Evolutionary conservation across 37 sponge, comb jelly and placozoan genomes (phyloP).

Genomic region (Agelas oroides): DNA sequence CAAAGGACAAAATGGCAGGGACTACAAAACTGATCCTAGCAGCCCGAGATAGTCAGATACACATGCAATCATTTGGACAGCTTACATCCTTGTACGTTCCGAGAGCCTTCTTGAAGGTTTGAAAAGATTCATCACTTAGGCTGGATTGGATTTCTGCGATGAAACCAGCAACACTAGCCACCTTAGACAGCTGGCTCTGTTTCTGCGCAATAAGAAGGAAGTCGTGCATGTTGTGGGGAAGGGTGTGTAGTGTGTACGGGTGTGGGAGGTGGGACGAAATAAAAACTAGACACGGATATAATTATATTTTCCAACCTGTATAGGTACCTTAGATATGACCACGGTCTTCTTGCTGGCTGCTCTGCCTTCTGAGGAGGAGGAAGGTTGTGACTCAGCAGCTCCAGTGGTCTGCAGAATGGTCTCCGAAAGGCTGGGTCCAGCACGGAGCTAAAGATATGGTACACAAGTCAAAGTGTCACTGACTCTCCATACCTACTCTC

Average conservation of each 20-base stretch:
- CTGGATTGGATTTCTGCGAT: constrained; percentile 38
- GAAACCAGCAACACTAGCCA: constrained; percentile 38
- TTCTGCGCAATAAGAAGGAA: background rate
- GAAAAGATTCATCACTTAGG: constrained; percentile 53
- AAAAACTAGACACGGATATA: no score
- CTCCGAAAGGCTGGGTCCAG: constrained; percentile 1
- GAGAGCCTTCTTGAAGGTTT: constrained; percentile 49
- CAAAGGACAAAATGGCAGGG: background rate
- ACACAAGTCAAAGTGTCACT: no score
- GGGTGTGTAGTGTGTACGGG: no score
- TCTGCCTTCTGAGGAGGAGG: constrained; percentile 1
- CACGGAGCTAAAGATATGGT: no score
- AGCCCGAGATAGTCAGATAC: background rate
- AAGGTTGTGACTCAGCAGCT: background rate
- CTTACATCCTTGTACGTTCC: constrained; percentile 57
- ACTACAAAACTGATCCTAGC: background rate
- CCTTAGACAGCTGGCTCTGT: constrained; percentile 15
- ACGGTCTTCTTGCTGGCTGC: constrained; percentile 16
- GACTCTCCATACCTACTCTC: no score
- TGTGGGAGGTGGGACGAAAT: no score
- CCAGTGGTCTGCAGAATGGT: background rate
- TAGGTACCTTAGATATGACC: background rate
- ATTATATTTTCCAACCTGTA: background rate
- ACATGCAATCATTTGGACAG: no score
- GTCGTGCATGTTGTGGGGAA: no score